Evolutionary conservation across 2,888 invertebrate species (phyloP), one percentile per base, ranked within the genome.

Genomic region (Lasioglossum leucozonium): DNA sequence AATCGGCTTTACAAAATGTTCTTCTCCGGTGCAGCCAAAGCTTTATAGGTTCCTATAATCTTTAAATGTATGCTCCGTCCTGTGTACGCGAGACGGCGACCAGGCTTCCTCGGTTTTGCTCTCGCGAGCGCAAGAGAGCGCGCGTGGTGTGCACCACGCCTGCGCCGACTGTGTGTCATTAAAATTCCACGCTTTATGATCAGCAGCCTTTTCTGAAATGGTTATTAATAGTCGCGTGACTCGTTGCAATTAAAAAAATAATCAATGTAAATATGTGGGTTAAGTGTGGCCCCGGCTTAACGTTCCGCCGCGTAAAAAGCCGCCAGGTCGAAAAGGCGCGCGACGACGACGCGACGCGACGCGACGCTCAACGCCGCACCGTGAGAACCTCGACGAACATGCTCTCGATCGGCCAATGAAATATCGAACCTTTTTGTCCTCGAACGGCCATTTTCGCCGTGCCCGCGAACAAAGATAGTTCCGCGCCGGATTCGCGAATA

Each of bases 1-100:
- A 87, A 87, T 87, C 87, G 80, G 85, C 82, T 87, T 86, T 87
- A 73, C 58, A 83, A 85, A 85, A 87, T 82, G 85, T 81, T 75
- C 69, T 81, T 75, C 73, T 51, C 72, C 62, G 44, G 16, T 62
- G 18, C 72, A 69, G 62, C 40, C 26, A 69, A 80, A 86, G 81
- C 82, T 85, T 87, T 69, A 81, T 78, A 87, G 72, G 72, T 80
- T 71, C 78, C 78, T 81, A 78, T 80, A 82, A 85, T 87, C 87
- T 87, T 80, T 73, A 75, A 85, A 87, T 80, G 82, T 30, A 72
- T 72, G 72, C 62, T 62, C 62, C 30, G 18, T 37, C 40, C 30
- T 65, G 40, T 42, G 71, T 11, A 34, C 76, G 58, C 55, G 44
- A 30, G 44, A 30, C 26, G 34, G 71, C 62, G 71, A 13, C 55